These are phyloP conservation scores for Chelon labrosus DNA, from an alignment of 2,797 vertebrate genomes.

Conservation along the genomic window DNA sequence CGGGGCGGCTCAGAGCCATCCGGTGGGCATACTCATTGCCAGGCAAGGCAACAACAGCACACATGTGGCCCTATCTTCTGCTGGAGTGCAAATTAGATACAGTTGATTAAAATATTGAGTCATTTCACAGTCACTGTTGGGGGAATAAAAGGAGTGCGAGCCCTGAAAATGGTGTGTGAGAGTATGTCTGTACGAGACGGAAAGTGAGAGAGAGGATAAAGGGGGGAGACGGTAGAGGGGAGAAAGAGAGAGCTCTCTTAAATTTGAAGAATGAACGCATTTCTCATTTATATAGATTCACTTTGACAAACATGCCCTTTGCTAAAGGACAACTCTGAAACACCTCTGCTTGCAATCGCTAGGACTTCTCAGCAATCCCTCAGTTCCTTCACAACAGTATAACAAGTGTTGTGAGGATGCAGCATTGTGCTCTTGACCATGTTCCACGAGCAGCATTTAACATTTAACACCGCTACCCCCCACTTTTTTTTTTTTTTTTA, in stretches of 20 bases:
- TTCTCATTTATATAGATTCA: constrained; percentile 77
- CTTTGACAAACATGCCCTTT: constrained; percentile 80
- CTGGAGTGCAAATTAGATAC: constrained; percentile 85
- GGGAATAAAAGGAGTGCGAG: constrained; percentile 80
- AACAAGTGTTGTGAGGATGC: constrained; percentile 53
- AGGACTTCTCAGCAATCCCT: constrained; percentile 70
- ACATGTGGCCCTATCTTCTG: constrained; percentile 79
- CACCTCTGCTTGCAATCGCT: constrained; percentile 64
- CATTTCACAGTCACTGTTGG: constrained; percentile 82
- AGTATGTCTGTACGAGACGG: constrained; percentile 51
- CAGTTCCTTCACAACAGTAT: constrained; percentile 53
- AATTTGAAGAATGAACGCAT: constrained; percentile 74
- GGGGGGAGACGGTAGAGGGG: background rate
- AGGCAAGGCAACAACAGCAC: constrained; percentile 75
- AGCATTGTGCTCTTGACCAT: constrained; percentile 31
- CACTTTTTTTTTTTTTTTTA: background rate
- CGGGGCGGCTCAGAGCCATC: constrained; percentile 75
- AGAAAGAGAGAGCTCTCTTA: constrained; percentile 53
- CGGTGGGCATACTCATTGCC: constrained; percentile 77
- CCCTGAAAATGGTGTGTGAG: constrained; percentile 58
- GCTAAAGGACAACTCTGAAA: constrained; percentile 78
- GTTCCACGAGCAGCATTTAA: constrained; percentile 41
- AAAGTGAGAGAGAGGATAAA: constrained; percentile 31
- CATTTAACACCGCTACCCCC: constrained; percentile 33
- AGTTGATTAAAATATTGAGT: constrained; percentile 86